phyloP scores from a whole-genome alignment of 2,888 invertebrate genomes.

The Dynastes tityus region DNA sequence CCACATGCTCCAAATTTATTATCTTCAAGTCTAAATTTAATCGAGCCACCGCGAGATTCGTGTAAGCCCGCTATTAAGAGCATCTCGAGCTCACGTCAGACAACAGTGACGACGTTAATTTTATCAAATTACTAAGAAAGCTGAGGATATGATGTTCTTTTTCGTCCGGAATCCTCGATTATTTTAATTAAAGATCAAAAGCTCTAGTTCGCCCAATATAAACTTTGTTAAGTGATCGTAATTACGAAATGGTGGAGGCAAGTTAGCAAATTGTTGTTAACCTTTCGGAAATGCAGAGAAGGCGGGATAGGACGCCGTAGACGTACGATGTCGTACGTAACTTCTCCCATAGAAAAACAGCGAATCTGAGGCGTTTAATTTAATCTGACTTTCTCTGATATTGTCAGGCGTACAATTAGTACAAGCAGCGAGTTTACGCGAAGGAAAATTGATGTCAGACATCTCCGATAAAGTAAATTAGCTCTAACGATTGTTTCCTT shows the following conservation, averaged over 20 bases:
- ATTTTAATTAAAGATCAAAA: conserved; percentile 45
- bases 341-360: conserved; percentile 24
- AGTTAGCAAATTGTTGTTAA: conserved; percentile 37
- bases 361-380: conserved; percentile 33
- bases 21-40: conserved; percentile 4
- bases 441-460: background rate
- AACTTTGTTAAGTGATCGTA: conserved; percentile 39
- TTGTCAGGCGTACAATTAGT: conserved; percentile 34
- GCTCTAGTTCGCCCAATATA: conserved; percentile 28
- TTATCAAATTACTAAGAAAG: conserved; percentile 28
- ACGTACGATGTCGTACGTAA: conserved; percentile 16
- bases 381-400: conserved; percentile 30
- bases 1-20: background rate
- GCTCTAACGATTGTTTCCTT: background rate
- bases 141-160: conserved; percentile 16
- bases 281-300: conserved; percentile 2
- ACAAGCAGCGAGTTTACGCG: conserved; percentile 13
- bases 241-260: conserved; percentile 27
- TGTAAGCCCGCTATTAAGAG: background rate
- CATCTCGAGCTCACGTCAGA: conserved; percentile 5
- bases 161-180: conserved; percentile 26
- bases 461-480: conserved; percentile 13
- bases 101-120: conserved; percentile 15
- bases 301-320: background rate
- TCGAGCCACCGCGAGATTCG: background rate